phyloP scores from a whole-genome alignment of 1,140 invertebrate species.

The Drosophila tristis region DNA sequence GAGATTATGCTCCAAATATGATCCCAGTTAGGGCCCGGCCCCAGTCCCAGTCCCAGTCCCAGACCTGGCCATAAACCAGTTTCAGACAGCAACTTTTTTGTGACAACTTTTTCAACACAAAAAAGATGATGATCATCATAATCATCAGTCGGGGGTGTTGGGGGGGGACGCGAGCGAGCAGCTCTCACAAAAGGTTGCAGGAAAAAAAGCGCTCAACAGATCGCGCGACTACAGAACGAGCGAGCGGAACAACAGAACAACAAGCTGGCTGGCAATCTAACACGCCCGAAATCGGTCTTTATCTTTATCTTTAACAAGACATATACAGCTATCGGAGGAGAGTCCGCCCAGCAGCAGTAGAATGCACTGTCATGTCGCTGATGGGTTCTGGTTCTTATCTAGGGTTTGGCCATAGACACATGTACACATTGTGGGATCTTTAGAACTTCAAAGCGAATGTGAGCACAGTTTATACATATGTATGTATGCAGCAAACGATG shows the following conservation, averaged over 20 bases:
- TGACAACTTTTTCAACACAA: constrained; percentile 6
- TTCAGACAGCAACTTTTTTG: constrained; percentile 6
- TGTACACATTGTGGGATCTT: neutral
- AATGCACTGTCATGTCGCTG: neutral
- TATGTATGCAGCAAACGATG: neutral
- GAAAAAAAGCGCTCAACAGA: constrained; percentile 4
- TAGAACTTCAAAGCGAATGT: too few relatives aligned
- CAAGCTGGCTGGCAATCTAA: constrained; percentile 5
- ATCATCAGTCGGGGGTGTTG: constrained; percentile 1
- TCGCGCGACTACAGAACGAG: constrained; percentile 1
- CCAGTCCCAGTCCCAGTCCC: too few relatives aligned
- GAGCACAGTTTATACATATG: neutral
- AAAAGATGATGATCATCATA: neutral
- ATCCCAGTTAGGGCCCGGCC: constrained; percentile 7
- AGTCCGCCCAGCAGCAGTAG: neutral
- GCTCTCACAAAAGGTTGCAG: neutral
- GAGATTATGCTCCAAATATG: constrained; percentile 55
- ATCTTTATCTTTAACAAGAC: constrained; percentile 17
- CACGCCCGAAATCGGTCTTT: constrained; percentile 9
- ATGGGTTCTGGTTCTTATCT: constrained; percentile 11
- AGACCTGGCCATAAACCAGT: constrained; percentile 9
- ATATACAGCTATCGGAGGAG: neutral
- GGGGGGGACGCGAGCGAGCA: neutral
- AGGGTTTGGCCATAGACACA: constrained; percentile 16
- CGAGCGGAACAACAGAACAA: too few relatives aligned